Base-by-base conservation (phyloP, 2,888 invertebrate species). In the Synergus gifuensis region DNA sequence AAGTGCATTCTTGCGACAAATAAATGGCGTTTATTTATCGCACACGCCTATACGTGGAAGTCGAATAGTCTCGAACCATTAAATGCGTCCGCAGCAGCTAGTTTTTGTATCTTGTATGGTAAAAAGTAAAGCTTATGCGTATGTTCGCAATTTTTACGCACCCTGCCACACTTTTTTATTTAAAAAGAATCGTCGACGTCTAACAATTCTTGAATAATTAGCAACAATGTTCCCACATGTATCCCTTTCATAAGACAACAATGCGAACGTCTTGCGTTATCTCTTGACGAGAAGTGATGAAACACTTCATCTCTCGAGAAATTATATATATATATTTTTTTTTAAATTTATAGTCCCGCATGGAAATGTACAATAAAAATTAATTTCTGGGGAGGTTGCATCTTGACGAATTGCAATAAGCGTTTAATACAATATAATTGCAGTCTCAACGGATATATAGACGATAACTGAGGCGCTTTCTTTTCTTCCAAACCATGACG, bases 391-490 rank as follows among this genome's bases (percentile, higher is more conserved):
- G n/a, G 7, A 7, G n/a, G 54, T 16, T 54, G 54, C 7, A 54
- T n/a, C n/a, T n/a, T 54, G 22, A 22, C 11, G 60, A 22, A 22
- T 60, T 60, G 11, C 22, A 60, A 22, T 22, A 60, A 60, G 11
- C 60, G 22, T 22, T 22, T 22, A 60, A 60, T 22, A 22, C n/a
- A 73, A 54, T 54, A 73, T 69, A 28, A 49, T 73, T 36, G 42
- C 22, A 22, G 4, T 42, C 16, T n/a, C 12, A 42, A 64, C 3
- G n/a, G n/a, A n/a, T n/a, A n/a, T n/a, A 64, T 18, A 5, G n/a
- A n/a, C n/a, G 18, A 36, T 46, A 36, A 60, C 49, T 42, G 18
- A 44, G 28, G 76, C 73, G 67, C 83, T 82, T 83, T 83, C 83
- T 78, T 83, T 79, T 64, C 69, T 76, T 69, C 67, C 79, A 78